A percentile compares a stretch with the other conserved stretches of the same genome.
These are phyloP conservation scores for Drosophila ezoana DNA, from an alignment of 2,888 invertebrate species.

Conservation along the genomic window DNA sequence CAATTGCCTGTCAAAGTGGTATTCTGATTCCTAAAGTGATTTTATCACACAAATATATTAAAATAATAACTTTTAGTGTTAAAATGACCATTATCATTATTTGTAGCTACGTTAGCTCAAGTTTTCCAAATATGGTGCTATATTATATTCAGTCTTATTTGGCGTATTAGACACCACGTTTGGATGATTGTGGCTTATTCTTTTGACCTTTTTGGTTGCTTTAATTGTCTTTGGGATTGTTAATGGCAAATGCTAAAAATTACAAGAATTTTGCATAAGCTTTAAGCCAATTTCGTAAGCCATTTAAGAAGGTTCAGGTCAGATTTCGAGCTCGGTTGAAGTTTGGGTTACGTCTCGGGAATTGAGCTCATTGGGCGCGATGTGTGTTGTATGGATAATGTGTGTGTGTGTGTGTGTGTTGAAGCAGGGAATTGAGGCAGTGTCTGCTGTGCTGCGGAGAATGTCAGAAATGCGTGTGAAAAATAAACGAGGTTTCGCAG, in stretches of 20 bases:
- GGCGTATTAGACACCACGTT: too few species aligned
- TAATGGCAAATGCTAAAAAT: not conserved
- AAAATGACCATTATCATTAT: too few species aligned
- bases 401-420: conserved; percentile 15
- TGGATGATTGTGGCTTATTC: too few species aligned
- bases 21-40: too few species aligned
- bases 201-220: too few species aligned
- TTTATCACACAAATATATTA: too few species aligned
- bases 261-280: conserved; percentile 12
- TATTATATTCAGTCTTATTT: too few species aligned
- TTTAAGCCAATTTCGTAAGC: conserved; percentile 44
- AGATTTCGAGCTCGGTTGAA: conserved; percentile 32
- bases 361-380: conserved; percentile 51
- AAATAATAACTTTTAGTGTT: too few species aligned
- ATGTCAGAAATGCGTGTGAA: conserved; percentile 78
- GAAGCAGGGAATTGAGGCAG: conserved; percentile 12
- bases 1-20: too few species aligned
- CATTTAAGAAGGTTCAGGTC: conserved; percentile 43
- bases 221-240: not conserved
- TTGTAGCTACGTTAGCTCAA: too few species aligned
- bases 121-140: too few species aligned
- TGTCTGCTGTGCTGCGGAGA: conserved; percentile 45
- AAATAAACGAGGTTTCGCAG: conserved; percentile 79
- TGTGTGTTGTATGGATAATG: conserved; percentile 6
- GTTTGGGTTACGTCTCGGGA: conserved; percentile 50